phyloP scores from a whole-genome alignment of 2,113 vertebrate species.

The Elephantulus edwardii region DNA sequence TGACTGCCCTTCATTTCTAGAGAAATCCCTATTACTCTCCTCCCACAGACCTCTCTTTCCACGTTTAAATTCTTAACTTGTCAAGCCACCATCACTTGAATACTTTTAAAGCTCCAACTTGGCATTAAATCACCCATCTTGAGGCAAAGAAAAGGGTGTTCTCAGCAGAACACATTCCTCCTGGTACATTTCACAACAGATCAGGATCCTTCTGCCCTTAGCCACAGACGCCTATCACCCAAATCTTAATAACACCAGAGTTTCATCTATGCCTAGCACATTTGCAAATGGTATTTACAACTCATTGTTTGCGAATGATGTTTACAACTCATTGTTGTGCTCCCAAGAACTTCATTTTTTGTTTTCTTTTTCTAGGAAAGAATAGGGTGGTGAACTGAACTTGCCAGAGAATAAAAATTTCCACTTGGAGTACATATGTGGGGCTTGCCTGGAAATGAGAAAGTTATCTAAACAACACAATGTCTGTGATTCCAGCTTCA shows the following conservation, averaged over 20 bases:
- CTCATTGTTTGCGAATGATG: neutral
- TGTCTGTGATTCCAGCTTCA: neutral
- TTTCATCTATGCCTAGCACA: neutral
- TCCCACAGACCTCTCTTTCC: neutral
- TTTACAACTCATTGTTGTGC: neutral
- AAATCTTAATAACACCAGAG: neutral
- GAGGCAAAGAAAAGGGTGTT: neutral
- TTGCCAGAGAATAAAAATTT: neutral
- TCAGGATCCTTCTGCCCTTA: neutral
- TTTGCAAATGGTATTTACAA: neutral
- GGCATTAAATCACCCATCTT: neutral
- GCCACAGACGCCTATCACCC: neutral
- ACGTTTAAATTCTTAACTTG: neutral
- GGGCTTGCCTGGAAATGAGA: neutral
- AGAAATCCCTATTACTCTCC: neutral
- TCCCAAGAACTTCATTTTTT: neutral
- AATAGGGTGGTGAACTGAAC: neutral
- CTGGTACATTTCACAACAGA: neutral
- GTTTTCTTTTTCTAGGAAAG: conserved; percentile 16
- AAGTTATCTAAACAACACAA: neutral
- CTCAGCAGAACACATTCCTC: neutral
- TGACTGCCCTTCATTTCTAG: neutral
- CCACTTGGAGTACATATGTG: neutral
- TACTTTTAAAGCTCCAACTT: neutral
- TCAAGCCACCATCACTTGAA: neutral